Base-by-base conservation (phyloP, 2,113 vertebrate species). In the Calidris pugnax region DNA sequence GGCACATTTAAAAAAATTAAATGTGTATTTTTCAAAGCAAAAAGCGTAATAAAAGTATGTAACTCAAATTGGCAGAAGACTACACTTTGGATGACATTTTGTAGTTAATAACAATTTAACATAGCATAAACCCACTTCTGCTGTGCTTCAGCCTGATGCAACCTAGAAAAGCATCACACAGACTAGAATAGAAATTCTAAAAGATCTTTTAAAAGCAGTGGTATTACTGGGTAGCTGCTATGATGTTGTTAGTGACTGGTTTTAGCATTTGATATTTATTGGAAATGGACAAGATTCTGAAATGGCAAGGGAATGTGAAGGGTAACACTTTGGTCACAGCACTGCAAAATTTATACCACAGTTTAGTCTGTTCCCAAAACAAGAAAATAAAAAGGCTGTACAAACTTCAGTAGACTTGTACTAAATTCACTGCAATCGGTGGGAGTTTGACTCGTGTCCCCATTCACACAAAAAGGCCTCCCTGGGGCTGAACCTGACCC, bases 71-170 rank as follows among this genome's bases (percentile, higher is more conserved):
- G 94, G 59, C 63, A 92, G 74, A 91, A 82, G 20, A 5, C n/a
- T 76, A 17, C 55, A 87, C 37, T 95, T 95, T 7, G n/a, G 71
- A 68, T 94, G 86, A 85, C 71, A 60, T 90, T 89, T 89, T 41
- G 45, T 55, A 80, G 69, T 69, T 96, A 87, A 64, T 81, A 95
- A 91, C 63, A 66, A 57, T 91, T 94, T 92, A 92, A 85, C 83
- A 56, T 24, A n/a, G 86, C 81, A 43, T 57, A 50, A 93, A 88
- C 37, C 55, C 47, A 68, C 77, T 85, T 93, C 55, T 95, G 87
- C 43, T 87, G 37, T 50, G 57, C 47, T 95, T 89, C 59, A 76
- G 74, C 41, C 66, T 35, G 53, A 86, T 91, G 87, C 68, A 97
- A 78, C 84, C 76, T 41, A 86, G 69, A 64, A 82, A 74, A 93